Conservation (phyloP, 2,888 invertebrate species). For the Xanthorhoe spadicearia region DNA sequence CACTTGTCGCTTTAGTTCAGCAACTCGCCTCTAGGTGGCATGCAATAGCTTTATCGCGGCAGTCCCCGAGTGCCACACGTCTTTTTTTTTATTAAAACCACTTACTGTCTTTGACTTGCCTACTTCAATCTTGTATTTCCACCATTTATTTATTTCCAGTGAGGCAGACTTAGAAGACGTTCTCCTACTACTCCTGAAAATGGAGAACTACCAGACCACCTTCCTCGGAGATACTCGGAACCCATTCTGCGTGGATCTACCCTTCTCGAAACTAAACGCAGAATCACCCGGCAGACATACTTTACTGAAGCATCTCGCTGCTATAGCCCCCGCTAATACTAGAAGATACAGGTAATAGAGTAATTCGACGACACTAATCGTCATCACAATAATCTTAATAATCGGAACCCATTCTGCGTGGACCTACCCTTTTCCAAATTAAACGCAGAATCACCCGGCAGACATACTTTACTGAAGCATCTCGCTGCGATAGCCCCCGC, state of each 20-base stretch:
- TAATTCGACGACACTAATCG: too few species aligned
- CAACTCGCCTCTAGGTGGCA: too few species aligned
- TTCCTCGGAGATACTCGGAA: conserved; percentile 85
- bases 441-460: conserved; percentile 42
- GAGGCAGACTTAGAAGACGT: conserved; percentile 91
- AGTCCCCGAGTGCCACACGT: too few species aligned
- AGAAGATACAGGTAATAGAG: conserved; percentile 59
- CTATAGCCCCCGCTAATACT: conserved; percentile 61
- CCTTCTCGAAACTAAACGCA: conserved; percentile 53
- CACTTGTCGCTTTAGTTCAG: too few species aligned
- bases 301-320: conserved; percentile 66
- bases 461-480: conserved; percentile 67
- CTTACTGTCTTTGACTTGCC: too few species aligned
- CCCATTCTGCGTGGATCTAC: conserved; percentile 75
- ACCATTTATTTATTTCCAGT: conserved; percentile 66
- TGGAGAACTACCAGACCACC: conserved; percentile 85
- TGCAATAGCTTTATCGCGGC: too few species aligned
- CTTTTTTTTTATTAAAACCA: too few species aligned
- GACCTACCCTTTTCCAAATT: conserved; percentile 69
- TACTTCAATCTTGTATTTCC: too few species aligned
- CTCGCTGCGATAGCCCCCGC: conserved; percentile 66
- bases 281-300: conserved; percentile 57
- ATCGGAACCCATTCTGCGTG: conserved; percentile 73
- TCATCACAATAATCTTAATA: too few species aligned
- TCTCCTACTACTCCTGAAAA: conserved; percentile 84